Conservation (phyloP, 2,797 vertebrate genomes). For the Cossypha dichroa region DNA sequence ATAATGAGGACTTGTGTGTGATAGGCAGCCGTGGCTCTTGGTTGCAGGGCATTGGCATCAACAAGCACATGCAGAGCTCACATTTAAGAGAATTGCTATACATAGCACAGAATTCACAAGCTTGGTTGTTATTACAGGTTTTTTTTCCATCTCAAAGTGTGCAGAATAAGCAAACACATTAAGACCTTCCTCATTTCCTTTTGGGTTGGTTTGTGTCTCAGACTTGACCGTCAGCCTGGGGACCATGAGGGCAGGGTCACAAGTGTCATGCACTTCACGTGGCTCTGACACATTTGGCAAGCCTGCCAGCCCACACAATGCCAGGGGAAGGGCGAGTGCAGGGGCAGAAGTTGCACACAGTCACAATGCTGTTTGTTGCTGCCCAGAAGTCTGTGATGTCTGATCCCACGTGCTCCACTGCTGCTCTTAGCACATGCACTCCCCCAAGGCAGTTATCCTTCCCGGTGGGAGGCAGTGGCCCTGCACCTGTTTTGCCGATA, state of each 20-base stretch:
- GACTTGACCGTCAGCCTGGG: background rate
- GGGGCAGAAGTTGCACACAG: background rate
- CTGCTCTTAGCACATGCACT: background rate
- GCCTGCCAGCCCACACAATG: background rate
- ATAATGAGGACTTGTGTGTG: constrained; percentile 58
- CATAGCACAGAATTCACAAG: background rate
- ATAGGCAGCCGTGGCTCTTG: background rate
- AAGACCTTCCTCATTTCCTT: background rate
- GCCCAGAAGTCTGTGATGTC: background rate
- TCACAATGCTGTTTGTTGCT: background rate
- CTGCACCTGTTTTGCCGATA: background rate
- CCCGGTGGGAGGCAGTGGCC: background rate
- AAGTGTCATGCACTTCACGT: background rate
- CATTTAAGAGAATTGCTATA: background rate
- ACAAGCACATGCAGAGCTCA: background rate
- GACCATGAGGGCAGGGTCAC: background rate
- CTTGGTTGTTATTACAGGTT: background rate
- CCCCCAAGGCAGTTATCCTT: background rate
- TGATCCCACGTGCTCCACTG: background rate
- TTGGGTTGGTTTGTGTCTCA: background rate
- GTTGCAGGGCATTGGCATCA: constrained; percentile 36
- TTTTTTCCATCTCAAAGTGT: background rate
- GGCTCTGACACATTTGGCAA: constrained; percentile 17
- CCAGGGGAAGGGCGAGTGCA: background rate
- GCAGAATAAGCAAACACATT: background rate